Evolutionary conservation across 2,888 invertebrate genomes (phyloP).

Genomic region (Lasioglossum pauxillum): DNA sequence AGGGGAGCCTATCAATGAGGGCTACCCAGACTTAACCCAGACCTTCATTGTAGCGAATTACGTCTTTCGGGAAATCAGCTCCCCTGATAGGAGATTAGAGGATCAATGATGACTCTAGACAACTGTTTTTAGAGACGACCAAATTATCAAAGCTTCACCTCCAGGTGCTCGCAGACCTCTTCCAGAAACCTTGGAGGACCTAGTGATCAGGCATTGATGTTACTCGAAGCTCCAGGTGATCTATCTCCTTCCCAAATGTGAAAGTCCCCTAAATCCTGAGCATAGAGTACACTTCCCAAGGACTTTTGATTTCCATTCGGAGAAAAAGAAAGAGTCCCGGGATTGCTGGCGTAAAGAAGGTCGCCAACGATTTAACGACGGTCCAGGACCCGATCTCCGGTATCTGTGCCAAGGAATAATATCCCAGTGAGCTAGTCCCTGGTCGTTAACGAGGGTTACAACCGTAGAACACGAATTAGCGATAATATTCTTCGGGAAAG

Average conservation of each 20-base stretch:
- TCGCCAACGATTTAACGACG: background rate
- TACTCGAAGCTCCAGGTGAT: background rate
- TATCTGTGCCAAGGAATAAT: constrained; percentile 18
- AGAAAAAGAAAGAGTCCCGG: background rate
- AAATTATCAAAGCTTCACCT: no score
- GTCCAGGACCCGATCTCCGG: background rate
- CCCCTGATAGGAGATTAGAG: no score
- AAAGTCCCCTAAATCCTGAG: background rate
- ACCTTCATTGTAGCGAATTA: no score
- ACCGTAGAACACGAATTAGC: constrained; percentile 53
- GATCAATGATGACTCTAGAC: no score
- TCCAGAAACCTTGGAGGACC: background rate
- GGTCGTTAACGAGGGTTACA: constrained; percentile 72
- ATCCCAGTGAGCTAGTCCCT: background rate
- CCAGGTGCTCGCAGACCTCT: background rate
- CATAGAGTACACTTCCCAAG: background rate
- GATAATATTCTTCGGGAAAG: constrained; percentile 44
- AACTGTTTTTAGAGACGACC: no score
- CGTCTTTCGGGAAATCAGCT: no score
- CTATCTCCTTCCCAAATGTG: background rate
- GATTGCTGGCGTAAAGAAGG: background rate
- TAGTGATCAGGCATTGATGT: no score
- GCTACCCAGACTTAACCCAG: no score
- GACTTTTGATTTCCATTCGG: constrained; percentile 1
- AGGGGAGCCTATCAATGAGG: no score